Conservation (phyloP, 2,888 invertebrate genomes). For the Aleiodes alternator region DNA sequence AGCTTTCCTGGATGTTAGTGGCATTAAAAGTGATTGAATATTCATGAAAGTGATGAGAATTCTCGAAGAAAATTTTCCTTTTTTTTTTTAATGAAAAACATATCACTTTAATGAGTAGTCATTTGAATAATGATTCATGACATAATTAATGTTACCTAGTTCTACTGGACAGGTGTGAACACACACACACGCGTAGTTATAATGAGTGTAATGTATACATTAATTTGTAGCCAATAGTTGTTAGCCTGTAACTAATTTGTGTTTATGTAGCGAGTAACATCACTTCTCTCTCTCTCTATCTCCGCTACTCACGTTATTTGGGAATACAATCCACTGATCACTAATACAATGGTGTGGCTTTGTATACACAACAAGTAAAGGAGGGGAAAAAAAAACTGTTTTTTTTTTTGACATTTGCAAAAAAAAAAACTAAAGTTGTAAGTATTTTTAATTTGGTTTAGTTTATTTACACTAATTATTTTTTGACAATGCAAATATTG, state of each 20-base stretch:
- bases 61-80: too few relatives aligned
- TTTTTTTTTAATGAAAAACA: too few relatives aligned
- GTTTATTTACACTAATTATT: constrained; percentile 8
- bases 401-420: not conserved
- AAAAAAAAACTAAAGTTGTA: constrained; percentile 16
- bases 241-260: constrained; percentile 74
- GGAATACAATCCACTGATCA: constrained; percentile 72
- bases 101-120: too few relatives aligned
- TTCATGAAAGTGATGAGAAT: too few relatives aligned
- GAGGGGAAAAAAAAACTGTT: not conserved
- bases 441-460: constrained; percentile 34
- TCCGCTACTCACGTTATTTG: constrained; percentile 64
- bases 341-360: constrained; percentile 62
- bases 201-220: constrained; percentile 32
- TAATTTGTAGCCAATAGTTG: constrained; percentile 61
- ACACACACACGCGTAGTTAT: constrained; percentile 16
- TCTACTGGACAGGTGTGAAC: constrained; percentile 13
- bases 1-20: too few relatives aligned
- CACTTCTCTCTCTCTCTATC: constrained; percentile 64
- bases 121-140: constrained; percentile 3
- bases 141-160: constrained; percentile 26
- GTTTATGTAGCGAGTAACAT: constrained; percentile 74
- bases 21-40: too few relatives aligned
- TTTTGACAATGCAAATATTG: constrained; percentile 27
- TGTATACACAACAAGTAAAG: not conserved